Conservation (phyloP, 2,888 invertebrate species). For the Heliconius erato region DNA sequence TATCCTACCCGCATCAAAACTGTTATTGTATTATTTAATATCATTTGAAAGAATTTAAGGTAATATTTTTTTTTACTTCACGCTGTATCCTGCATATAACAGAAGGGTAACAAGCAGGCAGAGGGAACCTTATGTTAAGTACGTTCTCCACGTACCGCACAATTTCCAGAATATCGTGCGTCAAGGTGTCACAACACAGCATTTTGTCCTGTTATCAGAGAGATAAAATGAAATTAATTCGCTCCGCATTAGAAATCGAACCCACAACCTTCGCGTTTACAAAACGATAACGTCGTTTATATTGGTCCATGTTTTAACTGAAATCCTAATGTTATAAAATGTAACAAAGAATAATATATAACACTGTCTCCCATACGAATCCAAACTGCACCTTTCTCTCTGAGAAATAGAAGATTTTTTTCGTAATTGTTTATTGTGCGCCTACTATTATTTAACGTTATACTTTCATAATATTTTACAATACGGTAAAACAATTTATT, state of each 20-base stretch:
- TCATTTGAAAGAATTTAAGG: neutral
- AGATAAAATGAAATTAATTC: no score
- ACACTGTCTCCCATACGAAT: slow-evolving; percentile 24
- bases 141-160: no score
- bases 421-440: slow-evolving; percentile 38
- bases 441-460: slow-evolving; percentile 24
- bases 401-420: slow-evolving; percentile 35
- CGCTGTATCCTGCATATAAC: no score
- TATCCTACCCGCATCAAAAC: neutral
- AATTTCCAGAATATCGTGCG: no score
- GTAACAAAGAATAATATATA: slow-evolving; percentile 44
- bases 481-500: neutral
- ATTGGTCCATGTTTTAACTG: neutral
- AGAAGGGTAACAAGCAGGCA: no score
- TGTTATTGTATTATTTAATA: neutral
- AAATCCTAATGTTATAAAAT: slow-evolving; percentile 7
- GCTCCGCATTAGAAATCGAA: no score
- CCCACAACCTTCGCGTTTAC: no score
- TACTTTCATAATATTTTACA: slow-evolving; percentile 12
- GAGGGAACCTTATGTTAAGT: no score
- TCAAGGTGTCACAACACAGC: no score
- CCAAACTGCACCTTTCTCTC: slow-evolving; percentile 43
- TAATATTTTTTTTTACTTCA: no score
- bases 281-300: neutral
- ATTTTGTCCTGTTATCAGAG: no score